Conservation (phyloP, 2,888 invertebrate species). For the Baccha elongata region DNA sequence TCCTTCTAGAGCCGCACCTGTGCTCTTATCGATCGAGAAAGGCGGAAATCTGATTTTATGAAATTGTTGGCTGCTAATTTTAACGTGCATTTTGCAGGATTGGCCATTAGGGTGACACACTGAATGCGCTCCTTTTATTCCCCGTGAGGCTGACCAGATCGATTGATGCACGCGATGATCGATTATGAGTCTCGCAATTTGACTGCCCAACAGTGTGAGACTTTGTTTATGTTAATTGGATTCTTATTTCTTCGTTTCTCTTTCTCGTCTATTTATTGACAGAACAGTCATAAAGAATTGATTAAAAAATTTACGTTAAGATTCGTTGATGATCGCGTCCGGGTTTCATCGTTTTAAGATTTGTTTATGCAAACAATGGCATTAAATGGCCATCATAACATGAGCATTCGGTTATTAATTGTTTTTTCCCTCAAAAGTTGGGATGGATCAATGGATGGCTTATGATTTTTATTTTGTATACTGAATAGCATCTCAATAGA, state of each 20-base stretch:
- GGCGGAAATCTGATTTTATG: slow-evolving; percentile 66
- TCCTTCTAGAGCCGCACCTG: too few relatives aligned
- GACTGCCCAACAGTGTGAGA: slow-evolving; percentile 12
- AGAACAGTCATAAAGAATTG: slow-evolving; percentile 68
- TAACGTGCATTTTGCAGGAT: slow-evolving; percentile 35
- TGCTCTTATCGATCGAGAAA: slow-evolving; percentile 59
- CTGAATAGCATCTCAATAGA: neutral
- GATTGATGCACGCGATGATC: slow-evolving; percentile 59
- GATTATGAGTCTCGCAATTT: slow-evolving; percentile 61
- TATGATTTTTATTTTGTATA: neutral
- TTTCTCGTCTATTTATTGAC: slow-evolving; percentile 66
- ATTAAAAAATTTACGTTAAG: slow-evolving; percentile 53
- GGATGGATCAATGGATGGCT: slow-evolving; percentile 55
- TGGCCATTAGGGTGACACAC: slow-evolving; percentile 13
- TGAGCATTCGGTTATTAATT: slow-evolving; percentile 66
- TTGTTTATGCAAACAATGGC: slow-evolving; percentile 72
- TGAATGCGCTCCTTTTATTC: slow-evolving; percentile 50
- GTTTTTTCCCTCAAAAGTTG: slow-evolving; percentile 60
- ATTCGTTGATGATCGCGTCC: slow-evolving; percentile 13
- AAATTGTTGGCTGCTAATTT: slow-evolving; percentile 36
- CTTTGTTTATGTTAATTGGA: slow-evolving; percentile 65
- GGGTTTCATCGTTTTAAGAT: slow-evolving; percentile 53
- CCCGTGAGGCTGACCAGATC: slow-evolving; percentile 5
- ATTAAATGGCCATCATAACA: slow-evolving; percentile 66
- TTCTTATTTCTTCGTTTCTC: slow-evolving; percentile 31